Evolutionary conservation across 1,140 invertebrate genomes (phyloP).

Genomic region (Cotesia typhae): DNA sequence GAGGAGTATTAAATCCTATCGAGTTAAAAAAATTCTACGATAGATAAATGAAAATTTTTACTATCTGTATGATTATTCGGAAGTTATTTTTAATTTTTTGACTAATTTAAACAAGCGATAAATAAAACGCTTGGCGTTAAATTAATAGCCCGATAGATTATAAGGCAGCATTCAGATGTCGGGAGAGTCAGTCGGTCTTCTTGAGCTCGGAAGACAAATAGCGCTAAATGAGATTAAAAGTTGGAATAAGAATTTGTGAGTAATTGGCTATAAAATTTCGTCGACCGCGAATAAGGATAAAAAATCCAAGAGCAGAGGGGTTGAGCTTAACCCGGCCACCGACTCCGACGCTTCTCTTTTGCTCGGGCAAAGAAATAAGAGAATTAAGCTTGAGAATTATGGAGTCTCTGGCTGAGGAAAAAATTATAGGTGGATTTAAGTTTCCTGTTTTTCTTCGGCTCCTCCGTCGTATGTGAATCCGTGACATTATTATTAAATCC

Average conservation of each 20-base stretch:
- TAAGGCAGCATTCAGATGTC: no score
- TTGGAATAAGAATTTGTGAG: constrained; percentile 1
- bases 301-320: no score
- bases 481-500: constrained; percentile 35
- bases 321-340: no score
- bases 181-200: not conserved
- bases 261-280: constrained; percentile 18
- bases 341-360: not conserved
- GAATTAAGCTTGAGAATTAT: not conserved
- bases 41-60: no score
- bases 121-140: no score
- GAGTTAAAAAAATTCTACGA: no score
- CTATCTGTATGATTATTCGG: no score
- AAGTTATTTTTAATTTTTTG: not conserved
- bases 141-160: no score
- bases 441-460: not conserved
- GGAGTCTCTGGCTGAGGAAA: not conserved
- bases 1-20: no score
- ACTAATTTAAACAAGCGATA: not conserved
- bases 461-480: constrained; percentile 14
- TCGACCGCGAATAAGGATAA: not conserved
- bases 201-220: not conserved
- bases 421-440: no score
- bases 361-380: not conserved
- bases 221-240: constrained; percentile 6